Base-by-base conservation (phyloP, 2,888 invertebrate genomes). In the Tromatobia lineatoria region DNA sequence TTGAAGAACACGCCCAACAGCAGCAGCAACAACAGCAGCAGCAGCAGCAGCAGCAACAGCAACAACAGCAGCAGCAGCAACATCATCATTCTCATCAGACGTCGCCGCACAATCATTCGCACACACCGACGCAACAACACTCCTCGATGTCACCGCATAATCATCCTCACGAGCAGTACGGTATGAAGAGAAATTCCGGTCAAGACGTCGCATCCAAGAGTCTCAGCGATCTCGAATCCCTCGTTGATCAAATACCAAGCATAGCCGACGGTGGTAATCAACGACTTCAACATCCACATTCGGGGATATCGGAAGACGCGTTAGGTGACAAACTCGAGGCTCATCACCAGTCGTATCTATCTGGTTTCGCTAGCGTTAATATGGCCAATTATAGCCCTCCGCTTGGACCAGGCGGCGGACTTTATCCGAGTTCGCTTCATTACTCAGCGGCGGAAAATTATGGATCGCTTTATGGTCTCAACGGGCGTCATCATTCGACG, bases 241-340 rank as follows among this genome's bases (percentile, higher is more conserved):
- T 98, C 67, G 98, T 98, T 86, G 98, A 98, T 94, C 98, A 98
- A 95, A 98, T 98, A 94, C 98, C 98, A 71, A 97, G 97, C 90
- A 97, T 98, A 94, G 96, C 97, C 78, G 97, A 98, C 90, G 96
- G 96, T 10, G 93, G 92, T 0, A 91, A 87, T 25, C 93, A 93
- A 54, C 90, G 93, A 3, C 86, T 93, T 0, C 92, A 92, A 15
- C 93, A 92, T 42, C 82, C 87, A 1, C 91, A 91, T 61, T 87
- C 90, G 0, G 90, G 89, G 0, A 90, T 93, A 86, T 76, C 87
- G 57, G 93, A 93, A 66, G 93, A 93, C 7, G 87, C 90, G 0
- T 87, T 93, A 23, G 90, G 89, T 6, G 93, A 93, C 11, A 91
- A 93, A 81, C 87, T 93, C 87, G 93, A 93, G 34, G 80, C 90